These are phyloP conservation scores for Nebria salina DNA, from an alignment of 2,888 invertebrate species.

Conservation along the genomic window DNA sequence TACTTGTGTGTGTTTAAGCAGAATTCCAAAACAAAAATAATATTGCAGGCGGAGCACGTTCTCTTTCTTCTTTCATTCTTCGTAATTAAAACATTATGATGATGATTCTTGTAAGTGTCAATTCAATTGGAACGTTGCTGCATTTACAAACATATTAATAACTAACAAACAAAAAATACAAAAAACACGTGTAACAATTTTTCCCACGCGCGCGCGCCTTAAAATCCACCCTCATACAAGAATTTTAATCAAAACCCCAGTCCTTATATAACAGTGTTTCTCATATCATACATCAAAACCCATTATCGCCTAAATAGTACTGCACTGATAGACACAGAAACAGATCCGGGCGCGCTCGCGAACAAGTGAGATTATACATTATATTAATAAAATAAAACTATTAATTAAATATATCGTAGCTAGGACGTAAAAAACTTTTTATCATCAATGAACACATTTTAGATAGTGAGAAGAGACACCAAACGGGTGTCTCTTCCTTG, in stretches of 20 bases:
- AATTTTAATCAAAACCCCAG: not conserved
- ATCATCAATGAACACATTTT: conserved; percentile 46
- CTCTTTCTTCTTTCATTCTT: conserved; percentile 43
- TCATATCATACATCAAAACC: not conserved
- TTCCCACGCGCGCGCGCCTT: conserved; percentile 42
- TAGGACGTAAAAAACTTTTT: conserved; percentile 44
- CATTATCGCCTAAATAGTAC: conserved; percentile 6
- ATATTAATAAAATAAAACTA: conserved; percentile 39
- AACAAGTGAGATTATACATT: conserved; percentile 47
- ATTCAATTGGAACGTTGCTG: conserved; percentile 47
- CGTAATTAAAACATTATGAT: conserved; percentile 37
- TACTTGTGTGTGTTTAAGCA: conserved; percentile 54
- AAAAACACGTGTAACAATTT: conserved; percentile 34
- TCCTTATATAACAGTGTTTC: not conserved
- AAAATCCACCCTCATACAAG: conserved; percentile 19
- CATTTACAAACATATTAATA: conserved; percentile 38
- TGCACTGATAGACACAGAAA: conserved; percentile 12
- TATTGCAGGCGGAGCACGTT: conserved; percentile 42
- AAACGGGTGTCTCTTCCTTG: conserved; percentile 35
- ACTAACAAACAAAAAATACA: not conserved
- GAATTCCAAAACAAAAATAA: conserved; percentile 30
- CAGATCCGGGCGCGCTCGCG: conserved; percentile 41
- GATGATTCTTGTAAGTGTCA: conserved; percentile 47
- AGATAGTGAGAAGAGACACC: conserved; percentile 39
- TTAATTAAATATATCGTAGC: conserved; percentile 43